A percentile compares a stretch with the other conserved stretches of the same genome.
Conservation (phyloP, 2,888 invertebrate genomes). For the Drosophila vallismaia region DNA sequence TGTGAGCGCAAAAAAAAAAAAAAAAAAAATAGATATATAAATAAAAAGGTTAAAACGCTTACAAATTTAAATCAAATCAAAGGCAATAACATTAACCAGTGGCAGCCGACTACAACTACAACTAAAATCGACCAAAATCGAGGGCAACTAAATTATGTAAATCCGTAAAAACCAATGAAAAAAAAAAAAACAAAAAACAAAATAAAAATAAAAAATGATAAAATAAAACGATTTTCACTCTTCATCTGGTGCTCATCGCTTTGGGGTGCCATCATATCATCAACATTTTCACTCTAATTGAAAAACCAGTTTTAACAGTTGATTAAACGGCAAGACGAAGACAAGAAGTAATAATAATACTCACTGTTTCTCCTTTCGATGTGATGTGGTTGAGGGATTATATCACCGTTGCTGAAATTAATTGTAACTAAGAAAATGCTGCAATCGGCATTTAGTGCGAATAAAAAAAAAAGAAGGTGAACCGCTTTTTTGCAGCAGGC, state of each 20-base stretch:
- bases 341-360: conserved; percentile 57
- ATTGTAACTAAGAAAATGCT: conserved; percentile 62
- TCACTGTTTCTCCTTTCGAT: conserved; percentile 16
- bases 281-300: conserved; percentile 79
- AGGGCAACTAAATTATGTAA: conserved; percentile 76
- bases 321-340: conserved; percentile 59
- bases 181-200: conserved; percentile 40
- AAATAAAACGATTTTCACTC: conserved; percentile 70
- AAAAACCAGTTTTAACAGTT: conserved; percentile 75
- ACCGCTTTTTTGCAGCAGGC: conserved; percentile 54
- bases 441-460: conserved; percentile 54
- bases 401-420: conserved; percentile 67
- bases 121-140: conserved; percentile 43
- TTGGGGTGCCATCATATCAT: conserved; percentile 60
- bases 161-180: conserved; percentile 46
- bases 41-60: conserved; percentile 40
- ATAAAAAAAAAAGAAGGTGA: conserved; percentile 55
- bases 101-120: neutral
- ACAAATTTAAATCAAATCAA: conserved; percentile 50
- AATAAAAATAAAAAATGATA: conserved; percentile 36
- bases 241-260: conserved; percentile 37
- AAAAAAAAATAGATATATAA: neutral
- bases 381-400: conserved; percentile 56
- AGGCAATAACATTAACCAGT: conserved; percentile 39
- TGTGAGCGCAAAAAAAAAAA: conserved; percentile 12